phyloP scores from a whole-genome alignment of 2,797 vertebrate species.

The Valencia hispanica region DNA sequence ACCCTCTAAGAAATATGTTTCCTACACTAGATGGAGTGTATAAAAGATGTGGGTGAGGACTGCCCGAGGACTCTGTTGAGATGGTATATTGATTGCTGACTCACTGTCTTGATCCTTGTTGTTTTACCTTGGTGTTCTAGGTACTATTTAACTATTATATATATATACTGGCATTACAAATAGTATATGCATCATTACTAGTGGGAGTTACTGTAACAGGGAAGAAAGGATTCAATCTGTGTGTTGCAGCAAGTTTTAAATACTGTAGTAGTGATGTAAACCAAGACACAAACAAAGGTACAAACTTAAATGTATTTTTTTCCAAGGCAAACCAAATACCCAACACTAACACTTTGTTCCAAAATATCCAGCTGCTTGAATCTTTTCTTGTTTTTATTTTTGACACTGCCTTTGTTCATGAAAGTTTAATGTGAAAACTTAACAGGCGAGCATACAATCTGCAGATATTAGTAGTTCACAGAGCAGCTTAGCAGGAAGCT shows the following conservation, averaged over 20 bases:
- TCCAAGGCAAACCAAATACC: conserved; percentile 27
- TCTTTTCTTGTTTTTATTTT: not conserved
- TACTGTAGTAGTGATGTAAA: conserved; percentile 25
- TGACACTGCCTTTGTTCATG: conserved; percentile 54
- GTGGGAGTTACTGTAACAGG: not conserved
- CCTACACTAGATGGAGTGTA: conserved; percentile 55
- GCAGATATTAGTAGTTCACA: conserved; percentile 62
- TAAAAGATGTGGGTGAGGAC: conserved; percentile 69
- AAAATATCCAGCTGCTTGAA: conserved; percentile 54
- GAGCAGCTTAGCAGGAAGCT: conserved; percentile 71
- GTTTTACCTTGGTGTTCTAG: conserved; percentile 58
- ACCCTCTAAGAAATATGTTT: conserved; percentile 58
- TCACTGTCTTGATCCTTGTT: conserved; percentile 68
- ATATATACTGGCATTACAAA: conserved; percentile 2
- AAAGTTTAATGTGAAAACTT: conserved; percentile 68
- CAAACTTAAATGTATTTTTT: conserved; percentile 5
- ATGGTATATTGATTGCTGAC: conserved; percentile 75
- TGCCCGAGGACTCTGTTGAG: conserved; percentile 68
- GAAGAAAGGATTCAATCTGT: not conserved
- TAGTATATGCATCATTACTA: conserved; percentile 10
- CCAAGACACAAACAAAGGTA: conserved; percentile 31
- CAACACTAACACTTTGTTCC: conserved; percentile 22
- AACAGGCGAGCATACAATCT: conserved; percentile 68
- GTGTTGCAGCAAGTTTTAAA: conserved; percentile 12
- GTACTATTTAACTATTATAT: not conserved